Base-by-base conservation (phyloP, 1,140 invertebrate genomes). In the Drosophila micromelanica region DNA sequence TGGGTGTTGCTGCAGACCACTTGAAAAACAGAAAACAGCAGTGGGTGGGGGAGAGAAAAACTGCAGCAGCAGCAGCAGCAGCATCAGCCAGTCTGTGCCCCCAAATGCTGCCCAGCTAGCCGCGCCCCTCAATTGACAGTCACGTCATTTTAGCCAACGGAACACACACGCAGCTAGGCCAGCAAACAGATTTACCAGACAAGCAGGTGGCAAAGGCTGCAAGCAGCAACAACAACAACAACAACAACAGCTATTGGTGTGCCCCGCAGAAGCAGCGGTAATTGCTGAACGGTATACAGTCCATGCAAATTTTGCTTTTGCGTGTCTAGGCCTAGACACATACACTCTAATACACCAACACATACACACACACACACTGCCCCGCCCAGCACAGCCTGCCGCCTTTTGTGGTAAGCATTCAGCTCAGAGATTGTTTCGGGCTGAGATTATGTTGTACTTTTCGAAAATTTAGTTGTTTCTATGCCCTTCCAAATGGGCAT, bases 61-160 rank as follows among this genome's bases (percentile, higher is more conserved):
- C 49, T 48, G 65, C 57, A 51, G 15, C 23, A 57, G 38, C 56
- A n/a, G 59, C 20, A 43, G 17, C 38, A 38, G 15, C n/a, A n/a
- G n/a, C n/a, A n/a, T n/a, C n/a, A n/a, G n/a, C n/a, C 43, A 43
- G 17, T 30, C 17, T 20, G 17, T n/a, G 5, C 45, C 17, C 68
- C 49, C 48, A 35, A 55, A 55, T 23, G 52, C 20, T 17, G 20
- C 65, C 3, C 3, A 30, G 42, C 59, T 37, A 38, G 51, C 40
- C 27, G 42, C 45, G 20, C 59, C 65, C 60, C 48, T 59, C 75
- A 70, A 77, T 71, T 85, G 81, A 86, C 81, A 86, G 80, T 84
- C 80, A 84, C 80, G 76, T 84, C 81, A 85, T 85, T 86, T 86
- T 76, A 81, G 79, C 75, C 62, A 69, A 78, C 82, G 82, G 81